These are phyloP conservation scores for Meloe dianella DNA, from an alignment of 2,888 invertebrate species.

Conservation along the genomic window DNA sequence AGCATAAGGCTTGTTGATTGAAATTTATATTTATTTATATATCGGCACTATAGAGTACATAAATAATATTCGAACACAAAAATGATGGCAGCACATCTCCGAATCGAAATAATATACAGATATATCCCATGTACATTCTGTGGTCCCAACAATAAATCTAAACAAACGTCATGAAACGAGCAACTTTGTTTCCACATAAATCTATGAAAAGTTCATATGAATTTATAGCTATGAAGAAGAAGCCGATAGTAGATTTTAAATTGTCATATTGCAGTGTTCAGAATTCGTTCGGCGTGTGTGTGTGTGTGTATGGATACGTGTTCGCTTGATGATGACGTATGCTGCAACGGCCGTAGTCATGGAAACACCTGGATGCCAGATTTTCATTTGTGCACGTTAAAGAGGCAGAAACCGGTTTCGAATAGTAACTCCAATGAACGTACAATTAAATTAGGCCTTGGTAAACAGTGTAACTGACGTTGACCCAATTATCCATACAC, in stretches of 20 bases:
- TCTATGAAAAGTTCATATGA: constrained; percentile 48
- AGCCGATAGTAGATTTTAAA: constrained; percentile 51
- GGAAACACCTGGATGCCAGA: constrained; percentile 35
- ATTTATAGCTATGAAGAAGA: constrained; percentile 46
- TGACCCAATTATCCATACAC: constrained; percentile 36
- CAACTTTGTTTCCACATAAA: constrained; percentile 48
- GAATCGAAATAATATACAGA: constrained; percentile 27
- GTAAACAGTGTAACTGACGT: constrained; percentile 49
- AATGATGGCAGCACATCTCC: constrained; percentile 27
- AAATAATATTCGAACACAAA: constrained; percentile 26
- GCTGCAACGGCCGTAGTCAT: constrained; percentile 41
- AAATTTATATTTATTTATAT: constrained; percentile 7
- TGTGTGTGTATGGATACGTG: background rate
- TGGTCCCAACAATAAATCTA: constrained; percentile 46
- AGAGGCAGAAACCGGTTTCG: constrained; percentile 33
- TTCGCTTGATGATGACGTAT: constrained; percentile 42
- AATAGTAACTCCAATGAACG: constrained; percentile 44
- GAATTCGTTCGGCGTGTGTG: constrained; percentile 15
- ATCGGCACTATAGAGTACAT: constrained; percentile 14
- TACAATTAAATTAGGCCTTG: constrained; percentile 48
- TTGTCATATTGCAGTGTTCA: constrained; percentile 47
- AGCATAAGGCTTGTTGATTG: background rate
- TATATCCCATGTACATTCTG: constrained; percentile 21
- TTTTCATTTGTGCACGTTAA: constrained; percentile 12
- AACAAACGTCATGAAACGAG: constrained; percentile 50